Evolutionary conservation across 1,140 invertebrate species (phyloP).

Genomic region (Oreohelix idahoensis): DNA sequence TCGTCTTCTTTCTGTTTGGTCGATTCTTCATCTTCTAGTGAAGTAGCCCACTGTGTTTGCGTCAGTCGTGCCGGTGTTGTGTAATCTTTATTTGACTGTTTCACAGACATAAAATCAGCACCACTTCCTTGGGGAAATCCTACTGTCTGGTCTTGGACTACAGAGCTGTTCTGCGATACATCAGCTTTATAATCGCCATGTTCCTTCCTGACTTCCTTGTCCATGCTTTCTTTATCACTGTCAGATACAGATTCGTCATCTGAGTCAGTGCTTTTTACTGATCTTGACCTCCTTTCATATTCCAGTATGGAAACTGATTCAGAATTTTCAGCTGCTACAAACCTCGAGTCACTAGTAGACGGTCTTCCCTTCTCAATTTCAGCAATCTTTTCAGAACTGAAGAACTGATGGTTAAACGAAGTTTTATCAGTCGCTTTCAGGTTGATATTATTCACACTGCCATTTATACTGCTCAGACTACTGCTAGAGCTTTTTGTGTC

Average conservation of each 20-base stretch:
- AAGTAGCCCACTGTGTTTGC: background rate
- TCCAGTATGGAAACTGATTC: background rate
- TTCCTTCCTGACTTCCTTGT: background rate
- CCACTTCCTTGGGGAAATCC: background rate
- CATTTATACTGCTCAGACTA: background rate
- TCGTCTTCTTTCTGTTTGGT: slow-evolving; percentile 1
- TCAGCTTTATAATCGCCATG: background rate
- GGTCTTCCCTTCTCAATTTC: background rate
- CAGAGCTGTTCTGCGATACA: background rate
- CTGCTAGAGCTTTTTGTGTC: background rate
- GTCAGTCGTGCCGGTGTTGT: background rate
- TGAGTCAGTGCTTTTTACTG: background rate
- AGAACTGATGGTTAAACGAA: too few relatives aligned
- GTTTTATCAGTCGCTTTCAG: too few relatives aligned
- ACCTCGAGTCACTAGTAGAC: background rate
- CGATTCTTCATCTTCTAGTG: background rate
- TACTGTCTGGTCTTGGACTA: background rate
- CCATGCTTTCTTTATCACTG: background rate
- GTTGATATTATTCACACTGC: background rate
- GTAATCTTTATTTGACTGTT: background rate
- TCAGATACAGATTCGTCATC: background rate
- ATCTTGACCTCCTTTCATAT: background rate
- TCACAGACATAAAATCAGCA: background rate
- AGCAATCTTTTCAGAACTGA: too few relatives aligned
- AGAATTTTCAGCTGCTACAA: background rate